Evolutionary conservation across 2,797 vertebrate genomes (phyloP).

Genomic region (Phalanger gymnotis): DNA sequence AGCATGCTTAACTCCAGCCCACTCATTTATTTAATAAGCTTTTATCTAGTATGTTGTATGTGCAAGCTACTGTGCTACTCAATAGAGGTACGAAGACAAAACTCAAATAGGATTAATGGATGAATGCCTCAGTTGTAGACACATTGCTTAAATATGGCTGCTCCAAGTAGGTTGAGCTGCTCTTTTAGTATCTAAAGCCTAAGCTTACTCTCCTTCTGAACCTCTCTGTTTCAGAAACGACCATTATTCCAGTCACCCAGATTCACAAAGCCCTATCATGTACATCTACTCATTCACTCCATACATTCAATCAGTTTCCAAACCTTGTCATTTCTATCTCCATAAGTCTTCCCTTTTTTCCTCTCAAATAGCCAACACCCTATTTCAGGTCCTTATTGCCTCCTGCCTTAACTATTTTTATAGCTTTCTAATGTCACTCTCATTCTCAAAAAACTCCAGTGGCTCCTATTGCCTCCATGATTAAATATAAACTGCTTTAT

Average conservation of each 20-base stretch:
- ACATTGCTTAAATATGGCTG: background rate
- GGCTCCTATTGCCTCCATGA: background rate
- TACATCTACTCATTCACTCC: background rate
- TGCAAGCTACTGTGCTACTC: background rate
- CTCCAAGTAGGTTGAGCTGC: background rate
- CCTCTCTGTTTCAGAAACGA: background rate
- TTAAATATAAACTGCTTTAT: background rate
- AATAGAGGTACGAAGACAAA: background rate
- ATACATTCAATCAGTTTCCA: background rate
- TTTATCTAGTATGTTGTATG: background rate
- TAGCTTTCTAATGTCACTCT: background rate
- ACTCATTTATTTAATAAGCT: background rate
- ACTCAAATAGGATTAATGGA: background rate
- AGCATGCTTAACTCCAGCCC: background rate
- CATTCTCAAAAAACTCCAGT: background rate
- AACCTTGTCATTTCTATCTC: background rate
- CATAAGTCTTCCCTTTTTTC: background rate
- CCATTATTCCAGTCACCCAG: background rate
- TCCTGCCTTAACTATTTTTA: background rate
- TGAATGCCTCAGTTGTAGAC: background rate
- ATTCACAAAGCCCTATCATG: background rate
- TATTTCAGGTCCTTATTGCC: background rate
- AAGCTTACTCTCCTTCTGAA: background rate
- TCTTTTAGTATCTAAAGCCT: background rate
- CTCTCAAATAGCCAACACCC: background rate